Evolutionary conservation across 2,888 invertebrate species (phyloP).

Genomic region (Tillus elongatus): DNA sequence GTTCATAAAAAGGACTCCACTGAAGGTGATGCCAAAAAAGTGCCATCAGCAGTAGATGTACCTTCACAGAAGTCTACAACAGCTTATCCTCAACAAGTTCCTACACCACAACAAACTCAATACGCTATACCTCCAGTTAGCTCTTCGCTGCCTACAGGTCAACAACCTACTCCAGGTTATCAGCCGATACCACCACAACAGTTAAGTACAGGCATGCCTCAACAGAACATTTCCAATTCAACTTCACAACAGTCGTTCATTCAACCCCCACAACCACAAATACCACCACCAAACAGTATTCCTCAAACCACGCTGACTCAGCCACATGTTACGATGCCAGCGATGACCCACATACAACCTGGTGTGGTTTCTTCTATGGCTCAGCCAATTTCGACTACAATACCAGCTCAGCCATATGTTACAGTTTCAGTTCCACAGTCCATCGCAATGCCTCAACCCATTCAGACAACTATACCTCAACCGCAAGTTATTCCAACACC

Average conservation of each 20-base stretch:
- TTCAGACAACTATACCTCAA: constrained; percentile 2
- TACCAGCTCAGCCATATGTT: background rate
- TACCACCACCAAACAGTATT: too few species aligned
- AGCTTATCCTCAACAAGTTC: background rate
- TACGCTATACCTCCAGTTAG: background rate
- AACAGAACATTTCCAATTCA: constrained; percentile 1
- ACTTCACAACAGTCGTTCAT: constrained; percentile 1
- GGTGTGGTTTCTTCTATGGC: background rate
- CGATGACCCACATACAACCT: background rate
- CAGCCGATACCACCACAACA: background rate
- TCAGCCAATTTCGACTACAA: background rate
- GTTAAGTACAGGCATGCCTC: too few species aligned
- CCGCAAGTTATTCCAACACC: constrained; percentile 1
- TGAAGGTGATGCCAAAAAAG: constrained; percentile 20
- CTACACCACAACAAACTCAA: background rate
- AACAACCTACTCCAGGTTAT: background rate
- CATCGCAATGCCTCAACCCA: background rate
- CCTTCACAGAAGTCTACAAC: constrained; percentile 11
- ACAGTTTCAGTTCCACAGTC: background rate
- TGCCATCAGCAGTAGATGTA: constrained; percentile 6
- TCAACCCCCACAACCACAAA: background rate
- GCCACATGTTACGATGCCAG: too few species aligned
- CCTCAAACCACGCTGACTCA: too few species aligned
- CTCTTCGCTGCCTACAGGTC: too few species aligned
- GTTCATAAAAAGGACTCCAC: constrained; percentile 29